These are phyloP conservation scores for Drosophila flavopinicola DNA, from an alignment of 2,888 invertebrate species.

Conservation along the genomic window DNA sequence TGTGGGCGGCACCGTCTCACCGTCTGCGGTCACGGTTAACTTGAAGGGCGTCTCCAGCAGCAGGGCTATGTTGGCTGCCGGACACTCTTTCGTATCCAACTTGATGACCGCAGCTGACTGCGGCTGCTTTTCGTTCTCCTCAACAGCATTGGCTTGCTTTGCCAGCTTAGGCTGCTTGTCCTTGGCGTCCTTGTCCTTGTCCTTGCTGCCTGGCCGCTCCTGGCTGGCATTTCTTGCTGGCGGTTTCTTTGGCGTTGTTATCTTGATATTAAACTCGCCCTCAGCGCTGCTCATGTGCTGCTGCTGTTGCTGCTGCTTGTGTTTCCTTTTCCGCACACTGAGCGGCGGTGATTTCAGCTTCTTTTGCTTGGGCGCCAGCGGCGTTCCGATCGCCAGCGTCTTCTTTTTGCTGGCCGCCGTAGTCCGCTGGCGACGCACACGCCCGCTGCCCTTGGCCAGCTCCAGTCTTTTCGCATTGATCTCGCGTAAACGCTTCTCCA, in stretches of 20 bases:
- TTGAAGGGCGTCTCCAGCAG: slow-evolving; percentile 87
- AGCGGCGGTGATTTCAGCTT: slow-evolving; percentile 2
- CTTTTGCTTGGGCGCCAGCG: slow-evolving; percentile 21
- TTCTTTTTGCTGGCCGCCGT: slow-evolving; percentile 15
- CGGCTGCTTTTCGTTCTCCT: not conserved
- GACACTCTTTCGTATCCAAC: not conserved
- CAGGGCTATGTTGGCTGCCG: slow-evolving; percentile 61
- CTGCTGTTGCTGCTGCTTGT: slow-evolving; percentile 12
- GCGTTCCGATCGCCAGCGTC: slow-evolving; percentile 4
- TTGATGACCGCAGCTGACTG: not conserved
- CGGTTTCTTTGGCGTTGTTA: slow-evolving; percentile 67
- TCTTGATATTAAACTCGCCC: slow-evolving; percentile 70
- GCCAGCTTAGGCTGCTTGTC: not conserved
- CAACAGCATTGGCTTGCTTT: not conserved
- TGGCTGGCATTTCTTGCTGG: slow-evolving; percentile 16
- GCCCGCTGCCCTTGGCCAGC: slow-evolving; percentile 24
- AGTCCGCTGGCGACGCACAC: slow-evolving; percentile 16
- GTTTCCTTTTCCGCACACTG: slow-evolving; percentile 12
- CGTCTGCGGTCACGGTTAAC: slow-evolving; percentile 47
- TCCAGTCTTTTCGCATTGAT: slow-evolving; percentile 69
- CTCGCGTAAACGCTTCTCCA: slow-evolving; percentile 82
- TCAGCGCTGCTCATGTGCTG: not conserved
- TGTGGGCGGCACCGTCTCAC: slow-evolving; percentile 85
- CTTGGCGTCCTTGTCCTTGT: not conserved
- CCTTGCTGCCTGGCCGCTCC: not conserved